A percentile compares a stretch with the other conserved stretches of the same genome.
These are phyloP conservation scores for Erithacus rubecula DNA, from an alignment of 2,797 vertebrate species.

Conservation along the genomic window DNA sequence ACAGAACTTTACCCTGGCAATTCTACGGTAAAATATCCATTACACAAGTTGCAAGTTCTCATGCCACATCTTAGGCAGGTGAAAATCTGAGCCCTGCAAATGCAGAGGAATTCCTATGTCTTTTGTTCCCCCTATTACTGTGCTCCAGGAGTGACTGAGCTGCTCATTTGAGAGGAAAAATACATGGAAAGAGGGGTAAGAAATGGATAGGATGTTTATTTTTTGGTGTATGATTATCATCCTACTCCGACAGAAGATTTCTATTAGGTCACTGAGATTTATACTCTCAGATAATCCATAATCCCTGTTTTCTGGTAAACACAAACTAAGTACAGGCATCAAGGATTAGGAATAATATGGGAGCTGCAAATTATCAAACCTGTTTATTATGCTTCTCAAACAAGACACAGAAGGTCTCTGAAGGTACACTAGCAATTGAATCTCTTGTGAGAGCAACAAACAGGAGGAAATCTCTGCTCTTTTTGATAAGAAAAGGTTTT, in stretches of 20 bases:
- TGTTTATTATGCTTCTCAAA: background rate
- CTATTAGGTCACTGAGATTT: background rate
- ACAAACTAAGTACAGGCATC: background rate
- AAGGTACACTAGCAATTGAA: background rate
- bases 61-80: background rate
- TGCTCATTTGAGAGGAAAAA: background rate
- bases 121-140: background rate
- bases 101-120: background rate
- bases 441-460: background rate
- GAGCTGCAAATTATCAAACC: background rate
- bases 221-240: background rate
- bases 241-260: background rate
- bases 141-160: background rate
- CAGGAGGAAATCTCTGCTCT: background rate
- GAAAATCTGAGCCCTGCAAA: background rate
- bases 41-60: background rate
- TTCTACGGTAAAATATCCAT: background rate
- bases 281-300: background rate
- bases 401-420: background rate
- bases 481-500: background rate
- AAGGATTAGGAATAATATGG: background rate
- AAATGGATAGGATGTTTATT: background rate
- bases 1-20: background rate
- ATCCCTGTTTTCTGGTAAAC: background rate
- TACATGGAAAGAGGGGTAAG: background rate